Conservation (phyloP, 2,888 invertebrate species). For the Agonopterix arenella region DNA sequence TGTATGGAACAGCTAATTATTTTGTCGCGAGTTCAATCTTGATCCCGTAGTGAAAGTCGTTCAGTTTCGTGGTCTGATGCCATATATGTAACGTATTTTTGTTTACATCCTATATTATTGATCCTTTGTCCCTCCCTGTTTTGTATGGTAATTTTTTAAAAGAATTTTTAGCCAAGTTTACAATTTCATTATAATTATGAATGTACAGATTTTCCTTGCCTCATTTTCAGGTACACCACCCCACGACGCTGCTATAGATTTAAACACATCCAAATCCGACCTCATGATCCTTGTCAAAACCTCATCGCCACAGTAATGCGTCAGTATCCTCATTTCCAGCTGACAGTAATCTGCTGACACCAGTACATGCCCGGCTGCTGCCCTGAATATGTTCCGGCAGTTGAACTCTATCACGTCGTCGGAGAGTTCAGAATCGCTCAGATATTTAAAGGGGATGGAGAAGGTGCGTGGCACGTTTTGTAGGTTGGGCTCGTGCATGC, state of each 20-base stretch:
- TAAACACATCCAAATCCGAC: conserved; percentile 87
- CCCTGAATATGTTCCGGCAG: conserved; percentile 81
- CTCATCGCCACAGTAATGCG: conserved; percentile 90
- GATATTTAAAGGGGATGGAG: conserved; percentile 62
- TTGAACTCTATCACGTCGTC: conserved; percentile 71
- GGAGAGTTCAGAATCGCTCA: conserved; percentile 27
- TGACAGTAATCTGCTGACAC: conserved; percentile 98
- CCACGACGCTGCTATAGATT: conserved; percentile 91
- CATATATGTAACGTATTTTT: too few relatives aligned
- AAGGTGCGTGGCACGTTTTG: conserved; percentile 95
- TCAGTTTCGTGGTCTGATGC: too few relatives aligned
- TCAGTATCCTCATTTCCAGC: conserved; percentile 93
- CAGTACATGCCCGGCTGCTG: conserved; percentile 77
- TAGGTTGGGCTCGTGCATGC: conserved; percentile 95
- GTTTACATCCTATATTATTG: too few relatives aligned
- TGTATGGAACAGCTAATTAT: too few relatives aligned
- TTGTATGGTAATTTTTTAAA: too few relatives aligned
- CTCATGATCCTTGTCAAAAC: conserved; percentile 81
- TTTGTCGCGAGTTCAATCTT: too few relatives aligned
- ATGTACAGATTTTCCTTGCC: conserved; percentile 48
- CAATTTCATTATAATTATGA: too few relatives aligned
- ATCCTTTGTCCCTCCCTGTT: too few relatives aligned
- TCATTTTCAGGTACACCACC: conserved; percentile 79
- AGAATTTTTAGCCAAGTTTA: too few relatives aligned
- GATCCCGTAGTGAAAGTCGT: too few relatives aligned